Percentiles rank a stretch among this genome's conserved stretches.
These are phyloP conservation scores for Hafferia zeledoni DNA, from an alignment of 2,797 vertebrate species.

Conservation along the genomic window DNA sequence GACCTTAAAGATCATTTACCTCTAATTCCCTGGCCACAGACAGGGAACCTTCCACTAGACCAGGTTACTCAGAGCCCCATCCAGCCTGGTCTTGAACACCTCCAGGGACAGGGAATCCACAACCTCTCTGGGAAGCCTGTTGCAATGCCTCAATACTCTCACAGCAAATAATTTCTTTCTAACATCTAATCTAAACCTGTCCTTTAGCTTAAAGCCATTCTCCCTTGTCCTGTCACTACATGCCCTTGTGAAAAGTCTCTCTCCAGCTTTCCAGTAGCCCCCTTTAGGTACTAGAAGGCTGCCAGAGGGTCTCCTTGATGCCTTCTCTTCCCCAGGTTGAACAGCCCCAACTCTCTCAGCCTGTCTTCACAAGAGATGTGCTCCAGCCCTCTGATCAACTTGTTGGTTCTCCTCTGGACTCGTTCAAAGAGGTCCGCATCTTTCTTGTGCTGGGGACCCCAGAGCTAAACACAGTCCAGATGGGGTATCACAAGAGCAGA, in stretches of 20 bases:
- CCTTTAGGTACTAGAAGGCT: background rate
- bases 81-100: background rate
- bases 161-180: background rate
- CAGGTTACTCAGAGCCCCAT: background rate
- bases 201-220: background rate
- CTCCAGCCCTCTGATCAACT: background rate
- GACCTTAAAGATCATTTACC: too few species aligned
- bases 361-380: background rate
- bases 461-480: background rate
- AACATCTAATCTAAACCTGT: background rate
- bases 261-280: background rate
- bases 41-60: background rate
- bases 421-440: background rate
- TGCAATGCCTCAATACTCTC: background rate
- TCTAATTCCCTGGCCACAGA: background rate
- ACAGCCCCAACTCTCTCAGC: background rate
- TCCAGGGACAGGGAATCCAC: fast-evolving
- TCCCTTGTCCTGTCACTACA: too few species aligned
- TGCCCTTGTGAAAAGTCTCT: background rate
- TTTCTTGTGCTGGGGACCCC: background rate
- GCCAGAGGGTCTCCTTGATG: too few species aligned
- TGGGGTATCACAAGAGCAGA: background rate
- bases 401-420: background rate
- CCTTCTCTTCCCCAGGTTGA: background rate
- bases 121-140: background rate